Percentiles rank a stretch among this genome's conserved stretches.
These are phyloP conservation scores for Phaethon lepturus DNA, from an alignment of 2,113 vertebrate genomes.

Conservation along the genomic window DNA sequence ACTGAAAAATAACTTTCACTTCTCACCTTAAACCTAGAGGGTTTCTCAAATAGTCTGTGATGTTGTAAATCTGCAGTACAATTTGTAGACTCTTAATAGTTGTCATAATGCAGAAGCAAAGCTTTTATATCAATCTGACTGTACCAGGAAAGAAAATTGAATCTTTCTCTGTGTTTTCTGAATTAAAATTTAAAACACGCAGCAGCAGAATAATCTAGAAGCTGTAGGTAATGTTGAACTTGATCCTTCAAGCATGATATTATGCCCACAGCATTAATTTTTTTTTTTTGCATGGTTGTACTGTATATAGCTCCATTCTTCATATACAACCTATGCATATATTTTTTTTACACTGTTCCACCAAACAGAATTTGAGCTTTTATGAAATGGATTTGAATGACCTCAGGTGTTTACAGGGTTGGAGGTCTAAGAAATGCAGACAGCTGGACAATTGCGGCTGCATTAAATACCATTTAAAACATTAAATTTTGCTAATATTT, in stretches of 20 bases:
- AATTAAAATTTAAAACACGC: slow-evolving; percentile 44
- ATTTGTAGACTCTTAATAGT: slow-evolving; percentile 27
- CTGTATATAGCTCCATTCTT: neutral
- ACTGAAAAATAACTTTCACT: slow-evolving; percentile 41
- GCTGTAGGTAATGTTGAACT: neutral
- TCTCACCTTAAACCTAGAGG: slow-evolving; percentile 29
- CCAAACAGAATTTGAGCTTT: neutral
- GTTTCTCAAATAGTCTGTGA: neutral
- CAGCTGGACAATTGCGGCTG: neutral
- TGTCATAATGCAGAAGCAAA: slow-evolving; percentile 8
- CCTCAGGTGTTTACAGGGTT: neutral
- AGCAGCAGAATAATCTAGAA: neutral
- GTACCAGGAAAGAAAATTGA: neutral
- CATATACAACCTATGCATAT: neutral
- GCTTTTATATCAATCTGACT: slow-evolving; percentile 25
- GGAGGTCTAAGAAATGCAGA: neutral
- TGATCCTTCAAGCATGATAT: neutral
- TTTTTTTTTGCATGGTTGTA: neutral
- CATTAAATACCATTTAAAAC: neutral
- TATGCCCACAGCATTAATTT: neutral
- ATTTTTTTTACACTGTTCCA: neutral
- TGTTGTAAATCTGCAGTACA: slow-evolving; percentile 14
- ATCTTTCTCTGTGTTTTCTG: neutral
- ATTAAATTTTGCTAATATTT: neutral
- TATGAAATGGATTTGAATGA: neutral